Base-by-base conservation (phyloP, 2,797 vertebrate species). In the Telmatherina bonti region DNA sequence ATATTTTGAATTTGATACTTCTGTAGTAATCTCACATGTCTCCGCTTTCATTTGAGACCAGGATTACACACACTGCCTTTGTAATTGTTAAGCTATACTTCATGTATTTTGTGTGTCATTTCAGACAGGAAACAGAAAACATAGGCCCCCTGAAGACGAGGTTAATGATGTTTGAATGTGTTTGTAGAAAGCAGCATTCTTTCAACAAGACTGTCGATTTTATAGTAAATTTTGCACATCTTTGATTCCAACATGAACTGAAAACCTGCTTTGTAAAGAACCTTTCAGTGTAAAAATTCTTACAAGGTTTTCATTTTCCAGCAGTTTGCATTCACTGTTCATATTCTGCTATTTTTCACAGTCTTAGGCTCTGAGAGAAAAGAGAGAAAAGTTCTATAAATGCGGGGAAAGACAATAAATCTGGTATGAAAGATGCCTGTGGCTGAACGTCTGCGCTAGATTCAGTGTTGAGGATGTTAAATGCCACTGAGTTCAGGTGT, bases 401-500 rank as follows among this genome's bases (percentile, higher is more conserved):
- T 35, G 26, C 56, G 8, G 20, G 7, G 26, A 54, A 52, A 72
- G 60, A 35, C 69, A 26, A 58, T 58, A 74, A 69, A 60, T 70
- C 54, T 26, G n/a, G 67, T 45, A 5, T 72, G 61, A 71, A 76
- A 36, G 67, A 67, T 20, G 63, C 59, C 56, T 58, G 62, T 76
- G 52, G 67, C 64, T 52, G 62, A 74, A 69, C 15, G 45, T 52
- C 74, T 55, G 59, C 15, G 2, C 47, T 13, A 26, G 52, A 78
- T 55, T 38, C 67, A 41, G 41, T 16, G 49, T 33, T 53, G 36
- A 72, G 35, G 55, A 53, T 64, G 22, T 56, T 65, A 76, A 67
- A 64, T 57, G 76, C 72, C 68, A 54, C 22, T 0, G n/a, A 56
- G 78, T 84, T 81, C 72, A 80, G 20, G 38, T 58, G 11, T 2